Evolutionary conservation across 1,140 invertebrate species (phyloP), one percentile per base, ranked within the genome.

Genomic region (Listronotus bonariensis): DNA sequence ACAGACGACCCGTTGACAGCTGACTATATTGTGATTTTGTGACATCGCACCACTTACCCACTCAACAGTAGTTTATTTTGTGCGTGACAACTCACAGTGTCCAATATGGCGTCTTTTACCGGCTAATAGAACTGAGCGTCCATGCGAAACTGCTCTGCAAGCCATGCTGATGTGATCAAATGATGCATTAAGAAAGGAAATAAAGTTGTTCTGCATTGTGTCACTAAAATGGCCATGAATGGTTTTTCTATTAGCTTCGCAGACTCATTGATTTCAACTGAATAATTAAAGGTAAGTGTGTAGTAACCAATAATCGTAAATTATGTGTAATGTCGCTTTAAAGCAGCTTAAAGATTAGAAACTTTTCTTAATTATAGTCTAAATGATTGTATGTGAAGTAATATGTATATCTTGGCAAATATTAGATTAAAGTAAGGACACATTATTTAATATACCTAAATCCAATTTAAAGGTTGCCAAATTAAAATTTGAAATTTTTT

Each of bases 21-120:
- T 71, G 72, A 70, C 66, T 63, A 62, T 49, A 66, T 68, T 67
- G 71, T 71, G 70, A 74, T 72, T 74, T 76, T 68, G 71, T 76
- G 72, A 76, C 74, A 73, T 68, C 59, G 66, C 70, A 65, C 57
- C 53, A 61, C 42, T 65, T 59, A 67, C 59, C 54, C 58, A 69
- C 48, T 65, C 63, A 58, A 68, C 68, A 69, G 69, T 70, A 68
- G 72, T 75, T 64, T 68, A 69, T 71, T 68, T 68, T 66, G 55
- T 72, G 72, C 65, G 67, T 72, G 70, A 72, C 68, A 62, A 63
- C 51, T 20, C 34, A 49, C 53, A 41, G 41, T 52, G 59, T 51
- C 52, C 49, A 67, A 58, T 58, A 55, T 55, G 53, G 53, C 53
- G 38, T 6, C 20, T 10, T 32, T 12, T 32, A 36, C n/a, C 53